A percentile compares a stretch with the other conserved stretches of the same genome.
These are phyloP conservation scores for Chorisops tibialis DNA, from an alignment of 2,888 invertebrate species.

Conservation along the genomic window DNA sequence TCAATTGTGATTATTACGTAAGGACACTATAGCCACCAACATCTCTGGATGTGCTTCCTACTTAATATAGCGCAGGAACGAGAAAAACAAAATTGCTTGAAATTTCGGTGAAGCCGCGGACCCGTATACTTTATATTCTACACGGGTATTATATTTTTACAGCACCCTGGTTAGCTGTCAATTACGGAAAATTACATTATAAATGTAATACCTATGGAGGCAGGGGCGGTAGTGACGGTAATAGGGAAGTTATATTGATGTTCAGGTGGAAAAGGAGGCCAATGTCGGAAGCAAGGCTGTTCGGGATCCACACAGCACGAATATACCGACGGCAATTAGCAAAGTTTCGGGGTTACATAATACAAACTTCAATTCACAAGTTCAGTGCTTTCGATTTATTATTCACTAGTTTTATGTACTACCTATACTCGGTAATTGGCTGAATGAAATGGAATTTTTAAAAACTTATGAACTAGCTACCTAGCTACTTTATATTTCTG, in stretches of 20 bases:
- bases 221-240: too few relatives aligned
- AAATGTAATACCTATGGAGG: slow-evolving; percentile 4
- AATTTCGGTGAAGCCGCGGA: too few relatives aligned
- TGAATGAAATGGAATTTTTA: slow-evolving; percentile 21
- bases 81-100: too few relatives aligned
- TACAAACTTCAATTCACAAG: not conserved
- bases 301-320: not conserved
- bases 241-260: too few relatives aligned
- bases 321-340: slow-evolving; percentile 19
- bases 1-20: too few relatives aligned
- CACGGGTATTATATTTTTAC: slow-evolving; percentile 16
- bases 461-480: not conserved
- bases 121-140: slow-evolving; percentile 6
- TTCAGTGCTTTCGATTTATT: slow-evolving; percentile 3
- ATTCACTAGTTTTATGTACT: slow-evolving; percentile 12
- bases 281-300: not conserved
- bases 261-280: not conserved
- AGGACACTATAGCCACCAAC: too few relatives aligned
- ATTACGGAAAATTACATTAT: slow-evolving; percentile 20
- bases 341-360: slow-evolving; percentile 3
- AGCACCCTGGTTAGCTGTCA: slow-evolving; percentile 21
- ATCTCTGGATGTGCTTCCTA: too few relatives aligned
- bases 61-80: too few relatives aligned
- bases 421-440: slow-evolving; percentile 14
- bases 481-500: not conserved